Percentiles rank a stretch among this genome's conserved stretches.
Conservation (phyloP, 1,140 invertebrate species). For the Cryptotermes secundus region DNA sequence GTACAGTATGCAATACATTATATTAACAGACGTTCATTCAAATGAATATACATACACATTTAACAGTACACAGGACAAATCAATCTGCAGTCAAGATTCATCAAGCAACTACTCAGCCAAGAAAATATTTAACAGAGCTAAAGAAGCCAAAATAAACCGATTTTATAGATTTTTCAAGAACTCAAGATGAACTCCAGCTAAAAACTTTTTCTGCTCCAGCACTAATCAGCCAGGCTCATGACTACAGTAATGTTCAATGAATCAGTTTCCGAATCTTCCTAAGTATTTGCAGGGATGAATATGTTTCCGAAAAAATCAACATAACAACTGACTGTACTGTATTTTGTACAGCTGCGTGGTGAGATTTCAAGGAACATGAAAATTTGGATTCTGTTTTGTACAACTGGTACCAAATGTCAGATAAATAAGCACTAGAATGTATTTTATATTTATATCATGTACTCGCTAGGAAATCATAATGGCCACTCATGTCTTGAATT, state of each 20-base stretch:
- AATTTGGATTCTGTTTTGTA: too few species aligned
- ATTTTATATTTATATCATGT: too few species aligned
- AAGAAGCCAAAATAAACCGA: constrained; percentile 11
- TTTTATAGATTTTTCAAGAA: background rate
- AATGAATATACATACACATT: background rate
- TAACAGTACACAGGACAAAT: background rate
- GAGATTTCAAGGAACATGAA: too few species aligned
- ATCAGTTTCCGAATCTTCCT: background rate
- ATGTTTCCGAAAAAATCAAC: too few species aligned
- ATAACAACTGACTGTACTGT: too few species aligned
- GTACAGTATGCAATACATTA: background rate
- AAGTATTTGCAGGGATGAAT: background rate
- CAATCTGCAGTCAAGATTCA: background rate
- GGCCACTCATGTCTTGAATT: too few species aligned
- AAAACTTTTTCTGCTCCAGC: background rate
- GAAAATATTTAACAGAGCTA: constrained; percentile 12
- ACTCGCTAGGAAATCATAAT: too few species aligned
- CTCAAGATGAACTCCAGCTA: background rate
- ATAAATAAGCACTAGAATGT: too few species aligned
- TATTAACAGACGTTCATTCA: background rate
- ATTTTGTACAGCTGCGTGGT: too few species aligned
- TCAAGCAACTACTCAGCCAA: background rate
- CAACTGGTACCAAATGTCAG: too few species aligned
- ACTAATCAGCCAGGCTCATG: background rate
- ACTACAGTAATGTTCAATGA: background rate